Evolutionary conservation across 2,113 vertebrate genomes (phyloP).

Genomic region (Mesoclemmys tuberculata): DNA sequence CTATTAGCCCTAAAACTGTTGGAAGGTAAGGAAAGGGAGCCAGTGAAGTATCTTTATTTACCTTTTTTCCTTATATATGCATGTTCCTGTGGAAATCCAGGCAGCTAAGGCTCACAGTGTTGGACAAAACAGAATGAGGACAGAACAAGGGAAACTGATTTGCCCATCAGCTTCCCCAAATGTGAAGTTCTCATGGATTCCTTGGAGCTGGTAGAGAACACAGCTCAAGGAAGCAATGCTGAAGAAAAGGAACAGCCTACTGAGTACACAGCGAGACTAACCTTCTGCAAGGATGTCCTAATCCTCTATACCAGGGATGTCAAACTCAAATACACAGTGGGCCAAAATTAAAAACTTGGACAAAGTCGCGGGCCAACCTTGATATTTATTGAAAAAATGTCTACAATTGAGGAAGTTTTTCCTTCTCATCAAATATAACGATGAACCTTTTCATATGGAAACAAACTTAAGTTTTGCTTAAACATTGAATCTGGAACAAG

Average conservation of each 20-base stretch:
- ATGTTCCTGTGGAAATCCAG: not conserved
- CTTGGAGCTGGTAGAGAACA: slow-evolving; percentile 3
- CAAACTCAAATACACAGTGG: too few relatives aligned
- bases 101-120: not conserved
- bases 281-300: not conserved
- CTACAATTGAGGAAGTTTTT: too few relatives aligned
- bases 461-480: too few relatives aligned
- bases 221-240: slow-evolving; percentile 16
- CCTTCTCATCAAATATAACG: too few relatives aligned
- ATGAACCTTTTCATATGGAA: too few relatives aligned
- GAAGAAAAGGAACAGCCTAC: not conserved
- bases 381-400: too few relatives aligned
- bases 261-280: not conserved
- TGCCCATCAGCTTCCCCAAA: slow-evolving; percentile 52
- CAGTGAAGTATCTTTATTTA: not conserved
- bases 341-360: too few relatives aligned
- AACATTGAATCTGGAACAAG: too few relatives aligned
- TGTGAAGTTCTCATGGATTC: slow-evolving; percentile 8
- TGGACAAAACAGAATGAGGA: not conserved
- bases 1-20: not conserved
- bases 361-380: too few relatives aligned
- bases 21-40: not conserved
- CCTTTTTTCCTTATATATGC: not conserved
- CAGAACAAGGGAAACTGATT: slow-evolving; percentile 38
- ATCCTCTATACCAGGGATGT: not conserved